Conservation (phyloP, 2,888 invertebrate genomes). For the Chrysomela aeneicollis region DNA sequence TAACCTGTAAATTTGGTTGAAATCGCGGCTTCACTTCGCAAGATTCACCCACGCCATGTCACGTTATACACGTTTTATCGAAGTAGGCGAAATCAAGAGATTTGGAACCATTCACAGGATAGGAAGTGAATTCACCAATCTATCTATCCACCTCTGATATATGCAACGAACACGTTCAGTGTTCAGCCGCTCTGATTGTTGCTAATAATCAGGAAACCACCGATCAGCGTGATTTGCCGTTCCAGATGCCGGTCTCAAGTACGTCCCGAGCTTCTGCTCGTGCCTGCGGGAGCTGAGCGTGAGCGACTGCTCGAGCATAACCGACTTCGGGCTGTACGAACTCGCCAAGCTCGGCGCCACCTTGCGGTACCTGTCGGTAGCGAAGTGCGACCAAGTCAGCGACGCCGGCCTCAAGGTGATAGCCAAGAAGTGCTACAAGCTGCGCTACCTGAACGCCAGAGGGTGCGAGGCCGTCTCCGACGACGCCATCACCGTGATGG, state of each 20-base stretch:
- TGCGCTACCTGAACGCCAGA: slow-evolving; percentile 88
- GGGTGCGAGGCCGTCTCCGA: slow-evolving; percentile 96
- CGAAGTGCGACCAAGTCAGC: slow-evolving; percentile 91
- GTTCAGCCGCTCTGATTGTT: too few relatives aligned
- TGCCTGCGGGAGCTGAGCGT: slow-evolving; percentile 87
- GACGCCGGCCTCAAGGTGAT: slow-evolving; percentile 90
- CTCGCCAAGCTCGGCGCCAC: slow-evolving; percentile 87
- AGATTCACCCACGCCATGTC: too few relatives aligned
- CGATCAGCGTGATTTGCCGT: too few relatives aligned
- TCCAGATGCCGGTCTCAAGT: slow-evolving; percentile 87
- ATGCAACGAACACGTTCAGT: too few relatives aligned
- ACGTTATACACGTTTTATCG: too few relatives aligned
- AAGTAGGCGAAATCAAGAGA: too few relatives aligned
- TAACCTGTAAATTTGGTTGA: too few relatives aligned
- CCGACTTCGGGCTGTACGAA: slow-evolving; percentile 91
- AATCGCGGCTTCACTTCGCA: too few relatives aligned
- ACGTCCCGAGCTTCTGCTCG: slow-evolving; percentile 87
- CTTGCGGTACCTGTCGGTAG: slow-evolving; percentile 90
- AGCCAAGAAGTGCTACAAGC: slow-evolving; percentile 86
- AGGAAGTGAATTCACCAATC: too few relatives aligned
- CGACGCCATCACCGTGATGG: slow-evolving; percentile 86
- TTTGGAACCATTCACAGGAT: too few relatives aligned
- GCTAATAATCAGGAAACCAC: too few relatives aligned
- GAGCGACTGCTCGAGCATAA: slow-evolving; percentile 88
- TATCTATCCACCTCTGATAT: too few relatives aligned